Base-by-base conservation (phyloP, 2,888 invertebrate species). In the Nineta flava region DNA sequence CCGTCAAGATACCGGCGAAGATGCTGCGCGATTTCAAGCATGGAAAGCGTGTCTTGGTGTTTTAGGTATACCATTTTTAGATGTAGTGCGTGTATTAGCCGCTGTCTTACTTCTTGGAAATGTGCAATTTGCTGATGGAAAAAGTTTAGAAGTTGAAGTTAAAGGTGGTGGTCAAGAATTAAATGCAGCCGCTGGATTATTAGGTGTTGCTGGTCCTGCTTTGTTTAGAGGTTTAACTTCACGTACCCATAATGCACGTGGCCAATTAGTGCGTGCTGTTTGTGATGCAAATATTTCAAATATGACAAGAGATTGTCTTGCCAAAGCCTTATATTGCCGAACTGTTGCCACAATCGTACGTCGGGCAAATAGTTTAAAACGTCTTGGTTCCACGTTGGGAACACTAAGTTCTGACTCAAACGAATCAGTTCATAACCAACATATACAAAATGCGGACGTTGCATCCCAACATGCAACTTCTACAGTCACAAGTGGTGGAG, bases 261-360 rank as follows among this genome's bases (percentile, higher is more conserved):
- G 84, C 13, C 81, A 87, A 62, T 72, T 87, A 52, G 81, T 88
- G 38, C 84, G 87, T 63, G 84, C 86, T 5, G 76, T 84, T 49
- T 83, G 87, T 63, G 83, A 87, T 62, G 83, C 84, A n/a, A 82
- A 84, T 58, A 83, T 87, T 76, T 88, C 91, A 10, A 85, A 87
- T 61, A 79, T 82, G 74, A 86, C 87, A n/a, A 74, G 93, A 57
- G 87, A 94, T 69, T 83, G 88, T 52, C 72, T 93, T 57, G 88
- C 92, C 32, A 90, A 91, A 68, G 92, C 94, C 15, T 74, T 95
- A 32, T 95, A 94, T 68, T 92, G 91, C 65, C 83, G 94, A 57
- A 93, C 93, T 9, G 91, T 94, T 15, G 91, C 91, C 15, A 93
- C 94, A 17, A 92, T 95, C 58, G 90, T 94, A 26, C 76, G 93